Percentiles rank a stretch among this genome's conserved stretches.
Evolutionary conservation across 2,888 invertebrate species (phyloP).

Genomic region (Apamea anceps): DNA sequence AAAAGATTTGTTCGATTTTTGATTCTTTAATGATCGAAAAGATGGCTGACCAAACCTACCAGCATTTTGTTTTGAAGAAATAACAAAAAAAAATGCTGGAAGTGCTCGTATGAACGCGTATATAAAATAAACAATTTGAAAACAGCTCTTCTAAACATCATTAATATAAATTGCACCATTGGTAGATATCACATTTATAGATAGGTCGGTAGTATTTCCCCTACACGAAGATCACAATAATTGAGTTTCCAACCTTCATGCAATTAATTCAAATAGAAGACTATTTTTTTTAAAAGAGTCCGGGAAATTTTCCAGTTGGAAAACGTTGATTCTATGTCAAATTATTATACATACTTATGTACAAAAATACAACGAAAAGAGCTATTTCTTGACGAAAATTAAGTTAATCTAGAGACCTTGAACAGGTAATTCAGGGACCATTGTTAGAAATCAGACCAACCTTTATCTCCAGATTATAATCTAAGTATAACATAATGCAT

Average conservation of each 20-base stretch:
- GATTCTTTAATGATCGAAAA: not conserved
- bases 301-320: not conserved
- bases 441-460: not conserved
- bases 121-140: not conserved
- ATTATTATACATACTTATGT: not conserved
- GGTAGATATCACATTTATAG: too few species aligned
- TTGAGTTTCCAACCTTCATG: not conserved
- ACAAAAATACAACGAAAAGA: not conserved
- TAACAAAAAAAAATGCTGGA: not conserved
- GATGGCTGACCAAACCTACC: not conserved
- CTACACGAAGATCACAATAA: not conserved
- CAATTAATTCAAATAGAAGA: not conserved
- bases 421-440: conserved; percentile 5
- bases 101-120: too few species aligned
- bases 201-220: not conserved
- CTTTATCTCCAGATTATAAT: conserved; percentile 23
- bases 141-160: not conserved
- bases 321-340: not conserved
- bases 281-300: not conserved
- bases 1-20: not conserved
- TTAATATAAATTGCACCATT: not conserved
- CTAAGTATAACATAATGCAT: conserved; percentile 3
- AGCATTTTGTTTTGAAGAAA: not conserved
- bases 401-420: not conserved
- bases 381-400: not conserved